Conservation (phyloP, 2,797 vertebrate species). For the Distichodus sexfasciatus region DNA sequence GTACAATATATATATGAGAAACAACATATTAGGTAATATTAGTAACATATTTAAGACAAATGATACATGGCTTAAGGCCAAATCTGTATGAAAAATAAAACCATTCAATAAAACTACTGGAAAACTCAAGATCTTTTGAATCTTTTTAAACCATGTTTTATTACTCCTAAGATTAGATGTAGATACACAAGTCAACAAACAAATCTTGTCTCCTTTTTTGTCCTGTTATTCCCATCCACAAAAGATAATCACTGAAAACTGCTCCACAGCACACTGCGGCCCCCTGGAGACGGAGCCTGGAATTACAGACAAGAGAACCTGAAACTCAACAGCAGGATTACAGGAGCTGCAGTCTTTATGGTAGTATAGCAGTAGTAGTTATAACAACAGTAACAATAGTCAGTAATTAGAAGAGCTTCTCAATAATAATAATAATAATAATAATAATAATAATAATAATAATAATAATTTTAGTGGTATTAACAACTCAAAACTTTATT, state of each 20-base stretch:
- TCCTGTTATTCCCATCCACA: slow-evolving; percentile 42
- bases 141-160: slow-evolving; percentile 78
- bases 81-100: no score
- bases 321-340: slow-evolving; percentile 79
- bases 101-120: neutral
- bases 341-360: no score
- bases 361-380: slow-evolving; percentile 73
- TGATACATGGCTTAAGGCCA: no score
- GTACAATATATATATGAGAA: no score
- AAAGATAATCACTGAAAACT: slow-evolving; percentile 72
- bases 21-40: no score
- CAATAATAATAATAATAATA: slow-evolving; percentile 66
- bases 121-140: neutral
- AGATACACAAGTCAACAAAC: slow-evolving; percentile 82
- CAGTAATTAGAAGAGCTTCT: slow-evolving; percentile 66
- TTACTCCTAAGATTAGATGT: slow-evolving; percentile 82
- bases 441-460: slow-evolving; percentile 72
- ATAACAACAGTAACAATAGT: slow-evolving; percentile 77
- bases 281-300: slow-evolving; percentile 75
- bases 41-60: no score
- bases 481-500: slow-evolving; percentile 69
- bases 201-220: slow-evolving; percentile 45
- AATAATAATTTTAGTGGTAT: slow-evolving; percentile 74
- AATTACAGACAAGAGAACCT: slow-evolving; percentile 76
- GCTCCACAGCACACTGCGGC: slow-evolving; percentile 81